These are phyloP conservation scores for Nasonovia ribisnigri DNA, from an alignment of 2,888 invertebrate genomes.

Conservation along the genomic window DNA sequence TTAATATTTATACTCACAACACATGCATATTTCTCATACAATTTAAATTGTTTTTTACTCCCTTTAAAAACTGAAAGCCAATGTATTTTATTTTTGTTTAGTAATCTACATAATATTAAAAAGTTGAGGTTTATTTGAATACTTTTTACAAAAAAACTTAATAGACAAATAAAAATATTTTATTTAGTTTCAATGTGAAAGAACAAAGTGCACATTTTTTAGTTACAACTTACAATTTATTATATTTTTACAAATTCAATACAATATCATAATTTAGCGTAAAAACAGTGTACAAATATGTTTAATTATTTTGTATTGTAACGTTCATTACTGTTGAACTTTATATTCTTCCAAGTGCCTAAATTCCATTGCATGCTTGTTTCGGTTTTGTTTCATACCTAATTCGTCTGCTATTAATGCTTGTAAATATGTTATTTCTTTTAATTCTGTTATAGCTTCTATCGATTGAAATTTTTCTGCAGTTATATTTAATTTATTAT, in stretches of 20 bases:
- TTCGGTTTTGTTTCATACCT: constrained; percentile 56
- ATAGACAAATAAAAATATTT: not conserved
- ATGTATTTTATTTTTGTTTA: not conserved
- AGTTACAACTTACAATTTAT: not conserved
- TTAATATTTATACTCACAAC: not conserved
- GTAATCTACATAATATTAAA: not conserved
- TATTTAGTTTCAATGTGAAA: not conserved
- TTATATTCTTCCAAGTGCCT: constrained; percentile 51
- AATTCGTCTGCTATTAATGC: constrained; percentile 60
- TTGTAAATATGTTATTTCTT: constrained; percentile 50
- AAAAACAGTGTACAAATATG: constrained; percentile 21
- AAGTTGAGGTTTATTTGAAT: not conserved
- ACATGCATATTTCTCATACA: not conserved
- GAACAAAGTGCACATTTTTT: not conserved
- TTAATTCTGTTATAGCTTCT: constrained; percentile 53
- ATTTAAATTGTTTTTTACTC: not conserved
- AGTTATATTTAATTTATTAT: constrained; percentile 24
- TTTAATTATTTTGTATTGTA: constrained; percentile 45
- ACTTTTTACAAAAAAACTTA: not conserved
- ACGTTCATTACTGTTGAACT: constrained; percentile 35
- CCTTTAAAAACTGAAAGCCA: not conserved
- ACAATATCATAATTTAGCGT: constrained; percentile 44
- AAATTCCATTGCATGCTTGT: constrained; percentile 59
- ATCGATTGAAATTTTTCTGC: constrained; percentile 35
- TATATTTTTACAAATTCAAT: not conserved